Evolutionary conservation across 2,888 invertebrate species (phyloP), one percentile per base, ranked within the genome.

Genomic region (Perizoma affinitatum): DNA sequence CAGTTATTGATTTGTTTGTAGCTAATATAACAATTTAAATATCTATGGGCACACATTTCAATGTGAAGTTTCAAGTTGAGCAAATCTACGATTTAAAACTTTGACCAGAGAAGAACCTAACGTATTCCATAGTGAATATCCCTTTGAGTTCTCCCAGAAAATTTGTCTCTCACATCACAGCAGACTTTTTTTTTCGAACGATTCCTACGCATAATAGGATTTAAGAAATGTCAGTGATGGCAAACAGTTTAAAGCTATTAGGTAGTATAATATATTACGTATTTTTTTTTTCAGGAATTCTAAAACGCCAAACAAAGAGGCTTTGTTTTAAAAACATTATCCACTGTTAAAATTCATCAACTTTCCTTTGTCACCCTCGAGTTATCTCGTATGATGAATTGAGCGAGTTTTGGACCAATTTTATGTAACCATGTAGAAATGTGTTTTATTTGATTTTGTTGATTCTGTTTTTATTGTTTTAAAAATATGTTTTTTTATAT

Each of bases 331-430:
- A 62, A 60, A 43, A 43, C n/a, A 48, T 46, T 52, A 5, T 42
- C 7, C 11, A 42, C 42, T 46, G 46, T 46, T 45, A 6, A 40
- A 43, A 47, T 73, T 71, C 62, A 59, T 71, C 65, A 65, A 54
- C 60, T 54, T 47, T 66, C 67, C 61, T 68, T 69, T 69, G 64
- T 71, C 63, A 67, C 53, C 63, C 50, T 48, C 56, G 57, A 65
- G 65, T 65, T 66, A 61, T 65, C 50, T 65, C 61, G 65, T 56
- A 66, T 56, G 52, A 66, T 46, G 75, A 80, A 81, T 81, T 75
- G 76, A 83, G 79, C 71, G 79, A 80, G 72, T 75, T 87, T 86
- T 74, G 90, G 90, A 90, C 90, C 90, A 90, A 91, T 91, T 90
- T 91, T 91, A 84, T 75, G 88, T 90, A 90, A 90, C 78, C 72